phyloP scores from a whole-genome alignment of 2,888 invertebrate genomes.

The Ernsta delagoae region DNA sequence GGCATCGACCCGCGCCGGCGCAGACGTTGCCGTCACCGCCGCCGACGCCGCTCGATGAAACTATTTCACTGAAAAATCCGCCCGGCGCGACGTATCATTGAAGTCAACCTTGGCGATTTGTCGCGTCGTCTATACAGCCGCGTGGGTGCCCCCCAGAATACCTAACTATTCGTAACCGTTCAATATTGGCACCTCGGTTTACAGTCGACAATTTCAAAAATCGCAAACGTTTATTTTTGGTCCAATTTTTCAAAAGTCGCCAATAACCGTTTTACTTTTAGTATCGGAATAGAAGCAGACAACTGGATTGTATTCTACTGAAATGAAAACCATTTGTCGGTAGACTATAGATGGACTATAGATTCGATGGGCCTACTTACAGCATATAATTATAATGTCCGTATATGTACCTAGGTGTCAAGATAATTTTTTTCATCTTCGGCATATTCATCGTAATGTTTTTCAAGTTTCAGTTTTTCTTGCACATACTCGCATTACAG shows the following conservation, averaged over 20 bases:
- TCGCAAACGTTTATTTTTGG: slow-evolving; percentile 24
- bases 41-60: slow-evolving; percentile 71
- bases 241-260: background rate
- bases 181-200: slow-evolving; percentile 70
- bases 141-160: slow-evolving; percentile 73
- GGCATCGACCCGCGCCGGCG: slow-evolving; percentile 77
- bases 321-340: no score
- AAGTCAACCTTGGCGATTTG: slow-evolving; percentile 81
- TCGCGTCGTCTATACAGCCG: slow-evolving; percentile 76
- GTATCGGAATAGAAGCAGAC: no score
- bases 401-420: no score
- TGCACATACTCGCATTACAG: no score
- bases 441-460: no score
- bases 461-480: no score
- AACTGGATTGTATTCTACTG: no score
- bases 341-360: background rate
- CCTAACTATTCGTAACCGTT: slow-evolving; percentile 66
- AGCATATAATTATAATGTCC: no score
- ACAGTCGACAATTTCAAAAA: slow-evolving; percentile 34
- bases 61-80: slow-evolving; percentile 83
- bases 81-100: slow-evolving; percentile 74
- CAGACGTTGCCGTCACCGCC: slow-evolving; percentile 81
- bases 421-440: no score
- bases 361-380: no score
- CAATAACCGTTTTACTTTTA: background rate